Base-by-base conservation (phyloP, 2,888 invertebrate genomes). In the Xylota sylvarum region DNA sequence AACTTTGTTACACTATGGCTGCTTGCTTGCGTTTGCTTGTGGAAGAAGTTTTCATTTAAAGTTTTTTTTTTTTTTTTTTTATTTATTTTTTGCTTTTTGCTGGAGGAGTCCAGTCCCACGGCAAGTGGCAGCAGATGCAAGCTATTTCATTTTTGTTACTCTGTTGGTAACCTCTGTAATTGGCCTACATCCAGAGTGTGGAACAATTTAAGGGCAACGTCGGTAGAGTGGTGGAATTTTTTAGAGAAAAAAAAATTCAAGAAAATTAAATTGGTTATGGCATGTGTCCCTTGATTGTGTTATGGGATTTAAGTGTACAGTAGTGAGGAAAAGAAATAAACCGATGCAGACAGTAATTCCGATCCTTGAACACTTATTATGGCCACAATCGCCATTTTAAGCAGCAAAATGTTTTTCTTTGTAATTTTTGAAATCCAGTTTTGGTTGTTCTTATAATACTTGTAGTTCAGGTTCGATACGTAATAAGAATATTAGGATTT, bases 101-200 rank as follows among this genome's bases (percentile, higher is more conserved):
- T 10, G n/a, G n/a, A n/a, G n/a, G 23, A 43, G 6, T 12, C 40
- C 5, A 1, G 43, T 43, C n/a, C 43, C n/a, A 14, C 5, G 4
- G 35, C 23, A 12, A 23, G 14, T 10, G 4, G 23, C n/a, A 14
- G 46, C 56, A 65, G 65, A 65, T 65, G 46, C 32, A 48, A 65
- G 46, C 65, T 56, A 58, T 65, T 76, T 48, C 9, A 27, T 14
- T 46, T 76, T 64, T 76, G 56, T 67, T 48, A 55, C 55, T 10
- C 64, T 7, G 55, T 35, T 1, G 46, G 30, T 55, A 23, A 65
- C 32, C 32, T 43, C 32, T 74, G 74, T 65, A 74, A 74, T 74
- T 74, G 64, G 74, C 69, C 56, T 35, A 58, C 35, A 48, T 5
- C 40, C 43, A 55, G 52, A n/a, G 40, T 64, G 37, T 55, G 58